phyloP scores from a whole-genome alignment of 2,113 vertebrate species.

The Paedocypris sp. region DNA sequence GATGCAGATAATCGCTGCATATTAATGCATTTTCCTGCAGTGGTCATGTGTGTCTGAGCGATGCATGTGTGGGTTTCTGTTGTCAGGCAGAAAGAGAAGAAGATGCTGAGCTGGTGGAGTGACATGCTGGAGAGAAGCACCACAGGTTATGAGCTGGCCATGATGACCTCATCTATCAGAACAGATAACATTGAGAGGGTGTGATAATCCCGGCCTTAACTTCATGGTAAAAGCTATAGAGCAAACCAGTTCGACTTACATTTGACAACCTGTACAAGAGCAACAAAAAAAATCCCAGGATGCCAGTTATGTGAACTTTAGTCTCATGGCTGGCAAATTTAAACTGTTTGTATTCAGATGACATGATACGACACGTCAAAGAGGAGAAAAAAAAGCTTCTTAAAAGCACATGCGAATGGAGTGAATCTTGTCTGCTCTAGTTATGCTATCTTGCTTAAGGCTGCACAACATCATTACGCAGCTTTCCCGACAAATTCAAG shows the following conservation, averaged over 20 bases:
- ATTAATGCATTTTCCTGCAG: slow-evolving; percentile 2
- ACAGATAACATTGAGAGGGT: not conserved
- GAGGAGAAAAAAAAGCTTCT: not conserved
- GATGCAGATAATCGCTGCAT: slow-evolving; percentile 10
- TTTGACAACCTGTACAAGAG: not conserved
- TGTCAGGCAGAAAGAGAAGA: slow-evolving; percentile 22
- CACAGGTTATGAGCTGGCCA: not conserved
- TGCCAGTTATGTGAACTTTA: not conserved
- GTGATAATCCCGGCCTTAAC: not conserved
- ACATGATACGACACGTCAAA: not conserved
- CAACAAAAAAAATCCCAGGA: not conserved
- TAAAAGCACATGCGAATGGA: not conserved
- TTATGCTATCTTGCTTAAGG: slow-evolving; percentile 1
- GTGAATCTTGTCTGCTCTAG: slow-evolving; percentile 1
- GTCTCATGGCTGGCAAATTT: not conserved
- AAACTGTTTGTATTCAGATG: not conserved
- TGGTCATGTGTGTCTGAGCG: not conserved
- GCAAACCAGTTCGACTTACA: no score
- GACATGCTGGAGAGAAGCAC: slow-evolving; percentile 3
- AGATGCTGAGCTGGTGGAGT: slow-evolving; percentile 19
- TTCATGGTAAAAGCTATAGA: no score
- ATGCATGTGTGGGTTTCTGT: slow-evolving; percentile 14
- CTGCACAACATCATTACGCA: not conserved
- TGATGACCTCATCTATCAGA: not conserved
- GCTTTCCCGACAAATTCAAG: not conserved